A percentile compares a stretch with the other conserved stretches of the same genome.
Conservation (phyloP, 2,113 vertebrate genomes). For the Aix galericulata region DNA sequence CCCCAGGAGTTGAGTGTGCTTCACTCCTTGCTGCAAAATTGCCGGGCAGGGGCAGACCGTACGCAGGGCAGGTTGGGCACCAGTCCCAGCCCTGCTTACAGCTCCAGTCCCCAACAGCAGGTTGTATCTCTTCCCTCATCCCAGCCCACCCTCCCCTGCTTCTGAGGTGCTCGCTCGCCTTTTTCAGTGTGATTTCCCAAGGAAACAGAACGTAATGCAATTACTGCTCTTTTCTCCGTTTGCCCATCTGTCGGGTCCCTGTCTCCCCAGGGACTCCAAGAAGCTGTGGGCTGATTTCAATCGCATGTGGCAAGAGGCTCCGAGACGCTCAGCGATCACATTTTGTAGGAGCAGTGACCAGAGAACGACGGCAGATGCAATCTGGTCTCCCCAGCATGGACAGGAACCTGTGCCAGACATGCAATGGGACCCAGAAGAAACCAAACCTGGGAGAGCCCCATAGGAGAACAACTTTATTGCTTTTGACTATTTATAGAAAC, state of each 20-base stretch:
- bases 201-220: background rate
- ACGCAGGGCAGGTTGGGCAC: background rate
- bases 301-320: background rate
- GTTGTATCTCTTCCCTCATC: background rate
- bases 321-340: background rate
- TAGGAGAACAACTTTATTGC: fast-evolving
- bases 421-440: fast-evolving
- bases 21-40: background rate
- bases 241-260: background rate
- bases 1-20: background rate
- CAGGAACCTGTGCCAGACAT: background rate
- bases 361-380: background rate
- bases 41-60: fast-evolving
- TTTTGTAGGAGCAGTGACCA: fast-evolving
- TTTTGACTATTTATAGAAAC: background rate
- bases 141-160: background rate
- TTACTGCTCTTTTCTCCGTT: background rate
- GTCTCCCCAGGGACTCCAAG: background rate
- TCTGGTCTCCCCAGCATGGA: fast-evolving
- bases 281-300: background rate
- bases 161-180: background rate
- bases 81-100: background rate
- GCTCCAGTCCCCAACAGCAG: background rate
- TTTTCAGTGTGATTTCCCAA: background rate
- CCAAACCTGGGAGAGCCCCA: background rate